phyloP scores from a whole-genome alignment of 1,140 invertebrate genomes.

The Chironomus tepperi region DNA sequence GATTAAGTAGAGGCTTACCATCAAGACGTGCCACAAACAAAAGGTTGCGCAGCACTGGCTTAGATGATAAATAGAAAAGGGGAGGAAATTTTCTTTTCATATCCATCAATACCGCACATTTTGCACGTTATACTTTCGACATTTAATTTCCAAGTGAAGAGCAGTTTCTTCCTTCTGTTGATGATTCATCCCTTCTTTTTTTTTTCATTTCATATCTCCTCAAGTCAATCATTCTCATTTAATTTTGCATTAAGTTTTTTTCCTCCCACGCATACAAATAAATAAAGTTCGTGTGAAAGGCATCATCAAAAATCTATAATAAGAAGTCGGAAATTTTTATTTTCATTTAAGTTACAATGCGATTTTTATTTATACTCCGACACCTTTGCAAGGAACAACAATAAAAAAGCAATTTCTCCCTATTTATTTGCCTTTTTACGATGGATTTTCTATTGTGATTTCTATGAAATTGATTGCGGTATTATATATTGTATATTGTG shows the following conservation, averaged over 20 bases:
- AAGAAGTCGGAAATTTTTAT: no score
- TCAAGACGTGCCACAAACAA: no score
- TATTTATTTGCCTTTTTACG: conserved; percentile 22
- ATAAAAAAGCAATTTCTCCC: conserved; percentile 23
- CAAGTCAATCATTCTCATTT: conserved; percentile 20
- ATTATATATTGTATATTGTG: not conserved
- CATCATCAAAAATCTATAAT: conserved; percentile 19
- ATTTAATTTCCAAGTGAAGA: not conserved
- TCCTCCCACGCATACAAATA: no score
- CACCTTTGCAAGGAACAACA: not conserved
- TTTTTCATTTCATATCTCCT: no score
- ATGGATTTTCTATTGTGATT: not conserved
- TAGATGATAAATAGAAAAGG: no score
- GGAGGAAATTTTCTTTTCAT: no score
- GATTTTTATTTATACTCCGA: conserved; percentile 19
- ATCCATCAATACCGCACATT: no score
- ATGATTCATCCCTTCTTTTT: not conserved
- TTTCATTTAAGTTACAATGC: no score
- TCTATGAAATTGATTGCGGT: conserved; percentile 18
- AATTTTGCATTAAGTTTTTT: not conserved
- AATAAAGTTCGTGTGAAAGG: not conserved
- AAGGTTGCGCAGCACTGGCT: no score
- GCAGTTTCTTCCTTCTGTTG: not conserved
- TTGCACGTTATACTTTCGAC: no score
- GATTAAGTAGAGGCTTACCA: no score